phyloP scores from a whole-genome alignment of 2,797 vertebrate species.

The Hypotaenidia okinawae region DNA sequence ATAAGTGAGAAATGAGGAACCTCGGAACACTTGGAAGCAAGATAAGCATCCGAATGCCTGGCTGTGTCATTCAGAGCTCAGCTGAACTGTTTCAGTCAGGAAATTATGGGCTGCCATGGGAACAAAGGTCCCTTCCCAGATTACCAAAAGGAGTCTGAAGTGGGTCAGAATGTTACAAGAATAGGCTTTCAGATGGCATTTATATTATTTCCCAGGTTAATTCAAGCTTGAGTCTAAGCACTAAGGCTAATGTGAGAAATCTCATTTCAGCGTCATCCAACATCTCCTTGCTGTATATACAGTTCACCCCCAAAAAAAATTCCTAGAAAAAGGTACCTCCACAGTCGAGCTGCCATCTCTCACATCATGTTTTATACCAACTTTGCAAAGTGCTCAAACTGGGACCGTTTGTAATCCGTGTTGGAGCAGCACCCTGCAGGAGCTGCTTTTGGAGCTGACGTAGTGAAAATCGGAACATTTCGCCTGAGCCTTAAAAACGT shows the following conservation, averaged over 20 bases:
- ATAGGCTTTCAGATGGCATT: constrained; percentile 50
- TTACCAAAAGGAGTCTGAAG: constrained; percentile 58
- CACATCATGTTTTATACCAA: background rate
- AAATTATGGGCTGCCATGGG: constrained; percentile 60
- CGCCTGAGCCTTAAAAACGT: background rate
- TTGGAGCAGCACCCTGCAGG: background rate
- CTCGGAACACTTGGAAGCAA: constrained; percentile 62
- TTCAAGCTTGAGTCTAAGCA: constrained; percentile 1
- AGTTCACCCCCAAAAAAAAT: background rate
- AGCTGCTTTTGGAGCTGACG: background rate
- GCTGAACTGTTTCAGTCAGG: constrained; percentile 38
- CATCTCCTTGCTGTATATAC: background rate
- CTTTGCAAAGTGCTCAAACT: background rate
- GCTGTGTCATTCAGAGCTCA: constrained; percentile 52
- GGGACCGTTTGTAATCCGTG: background rate
- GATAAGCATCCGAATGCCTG: constrained; percentile 55
- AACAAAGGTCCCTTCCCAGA: constrained; percentile 69
- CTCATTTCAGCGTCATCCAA: constrained; percentile 1
- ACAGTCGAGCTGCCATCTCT: background rate
- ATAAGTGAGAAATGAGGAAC: constrained; percentile 66
- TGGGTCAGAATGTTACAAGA: constrained; percentile 57
- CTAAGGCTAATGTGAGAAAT: background rate
- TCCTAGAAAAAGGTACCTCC: background rate
- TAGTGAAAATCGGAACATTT: background rate
- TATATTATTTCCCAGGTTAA: constrained; percentile 57